Evolutionary conservation across 2,888 invertebrate genomes (phyloP).

Genomic region (Trichogramma dendrolimi): DNA sequence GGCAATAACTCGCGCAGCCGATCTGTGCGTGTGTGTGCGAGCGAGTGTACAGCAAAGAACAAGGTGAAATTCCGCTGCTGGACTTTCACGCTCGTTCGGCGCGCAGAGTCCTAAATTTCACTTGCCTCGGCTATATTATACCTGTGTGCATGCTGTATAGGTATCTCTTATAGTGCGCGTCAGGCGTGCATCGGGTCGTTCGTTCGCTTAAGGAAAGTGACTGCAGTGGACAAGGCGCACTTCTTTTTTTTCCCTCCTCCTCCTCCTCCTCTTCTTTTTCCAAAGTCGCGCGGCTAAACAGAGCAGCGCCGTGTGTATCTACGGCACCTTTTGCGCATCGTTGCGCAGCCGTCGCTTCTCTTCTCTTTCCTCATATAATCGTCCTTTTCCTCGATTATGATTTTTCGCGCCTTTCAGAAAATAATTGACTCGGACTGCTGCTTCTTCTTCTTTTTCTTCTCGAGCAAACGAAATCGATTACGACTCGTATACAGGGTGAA

Average conservation of each 20-base stretch:
- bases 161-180: constrained; percentile 30
- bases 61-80: constrained; percentile 10
- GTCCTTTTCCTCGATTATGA: too few relatives aligned
- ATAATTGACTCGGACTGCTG: too few relatives aligned
- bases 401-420: too few relatives aligned
- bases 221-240: constrained; percentile 24
- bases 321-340: constrained; percentile 11
- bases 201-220: constrained; percentile 40
- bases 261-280: constrained; percentile 32
- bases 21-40: neutral
- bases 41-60: neutral
- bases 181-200: constrained; percentile 26
- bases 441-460: too few relatives aligned
- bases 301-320: constrained; percentile 34
- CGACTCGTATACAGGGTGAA: too few relatives aligned
- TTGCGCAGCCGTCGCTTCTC: neutral
- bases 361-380: neutral
- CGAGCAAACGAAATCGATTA: too few relatives aligned
- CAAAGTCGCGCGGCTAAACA: constrained; percentile 34
- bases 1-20: neutral
- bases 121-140: constrained; percentile 25
- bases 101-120: constrained; percentile 41
- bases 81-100: constrained; percentile 40
- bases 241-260: constrained; percentile 1
- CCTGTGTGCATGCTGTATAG: too few relatives aligned